Evolutionary conservation across 1,140 invertebrate species (phyloP), one percentile per base, ranked within the genome.

Genomic region (Drosophila ercepeae): DNA sequence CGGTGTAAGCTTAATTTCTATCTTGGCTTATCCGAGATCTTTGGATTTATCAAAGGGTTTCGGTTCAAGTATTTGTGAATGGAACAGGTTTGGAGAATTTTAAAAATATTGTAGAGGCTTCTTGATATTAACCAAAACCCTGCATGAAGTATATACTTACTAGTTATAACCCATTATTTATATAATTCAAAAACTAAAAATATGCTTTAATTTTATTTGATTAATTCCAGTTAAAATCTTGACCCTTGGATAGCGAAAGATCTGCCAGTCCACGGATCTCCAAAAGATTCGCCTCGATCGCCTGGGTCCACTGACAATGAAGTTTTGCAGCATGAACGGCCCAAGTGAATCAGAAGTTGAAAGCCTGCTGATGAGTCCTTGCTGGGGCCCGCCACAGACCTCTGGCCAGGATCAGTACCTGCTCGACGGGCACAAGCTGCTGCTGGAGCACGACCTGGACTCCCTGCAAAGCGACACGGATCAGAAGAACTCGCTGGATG

Each of bases 401-500:
- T 75, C 84, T 39, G 83, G 83, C 72, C 90, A 91, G 70, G 91
- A 91, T 70, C 90, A 91, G 59, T 91, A 91, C 57, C 63, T 91
- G 64, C 86, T 91, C 14, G 91, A 91, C 52, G 91, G 90, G n/a
- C 91, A 91, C 75, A 91, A 91, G 74, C 45, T 91, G 51, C 50
- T 91, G 39, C 69, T 91, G 36, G 91, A 91, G 52, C 90, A 91
- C 45, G 91, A 91, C 41, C 64, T 91, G 25, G 91, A 91, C 57
- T 91, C 90, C 16, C 63, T 91, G 54, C 91, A 91, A 11, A 84
- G 84, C 44, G 91, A 91, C 49, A 81, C 89, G 5, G 91, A 92
- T 16, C 91, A 91, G 52, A 94, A 94, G 89, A 91, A 92, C 39
- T 92, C 92, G 0, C 92, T 94, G 82, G 94, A 95, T 71, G 93